These are phyloP conservation scores for Lysandra coridon DNA, from an alignment of 2,888 invertebrate genomes.

Conservation along the genomic window DNA sequence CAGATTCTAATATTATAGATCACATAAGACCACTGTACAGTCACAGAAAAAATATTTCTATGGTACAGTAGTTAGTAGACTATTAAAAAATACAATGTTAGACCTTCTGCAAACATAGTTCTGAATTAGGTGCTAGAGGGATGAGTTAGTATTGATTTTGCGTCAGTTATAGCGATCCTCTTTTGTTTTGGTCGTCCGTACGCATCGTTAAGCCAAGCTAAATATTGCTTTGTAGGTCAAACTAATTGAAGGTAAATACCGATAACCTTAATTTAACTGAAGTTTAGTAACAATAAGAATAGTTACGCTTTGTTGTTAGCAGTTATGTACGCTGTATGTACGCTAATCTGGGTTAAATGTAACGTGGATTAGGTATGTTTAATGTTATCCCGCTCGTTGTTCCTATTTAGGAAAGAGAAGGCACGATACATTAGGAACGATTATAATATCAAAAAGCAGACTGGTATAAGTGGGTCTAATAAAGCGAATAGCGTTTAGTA, in stretches of 20 bases:
- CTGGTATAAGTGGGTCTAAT: not conserved
- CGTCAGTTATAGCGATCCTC: not conserved
- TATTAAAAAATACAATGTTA: not conserved
- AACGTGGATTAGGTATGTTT: not conserved
- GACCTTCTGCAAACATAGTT: not conserved
- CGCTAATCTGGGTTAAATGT: not conserved
- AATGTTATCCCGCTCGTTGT: too few relatives aligned
- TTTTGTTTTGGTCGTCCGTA: not conserved
- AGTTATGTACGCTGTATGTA: not conserved
- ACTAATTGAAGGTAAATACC: slow-evolving; percentile 37
- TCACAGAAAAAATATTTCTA: too few relatives aligned
- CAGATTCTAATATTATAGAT: too few relatives aligned
- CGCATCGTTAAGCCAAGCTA: slow-evolving; percentile 11
- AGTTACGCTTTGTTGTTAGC: not conserved
- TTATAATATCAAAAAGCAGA: not conserved
- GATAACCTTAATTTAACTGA: slow-evolving; percentile 35
- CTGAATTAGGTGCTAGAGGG: not conserved
- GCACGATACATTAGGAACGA: too few relatives aligned
- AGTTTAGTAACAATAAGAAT: slow-evolving; percentile 5
- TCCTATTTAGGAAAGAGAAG: too few relatives aligned
- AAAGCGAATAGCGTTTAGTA: not conserved
- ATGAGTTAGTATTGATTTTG: slow-evolving; percentile 19
- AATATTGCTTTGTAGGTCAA: slow-evolving; percentile 34
- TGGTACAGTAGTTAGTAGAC: not conserved
- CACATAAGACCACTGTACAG: too few relatives aligned